Conservation (phyloP, 2,113 vertebrate genomes). For the Callopanchax toddi region DNA sequence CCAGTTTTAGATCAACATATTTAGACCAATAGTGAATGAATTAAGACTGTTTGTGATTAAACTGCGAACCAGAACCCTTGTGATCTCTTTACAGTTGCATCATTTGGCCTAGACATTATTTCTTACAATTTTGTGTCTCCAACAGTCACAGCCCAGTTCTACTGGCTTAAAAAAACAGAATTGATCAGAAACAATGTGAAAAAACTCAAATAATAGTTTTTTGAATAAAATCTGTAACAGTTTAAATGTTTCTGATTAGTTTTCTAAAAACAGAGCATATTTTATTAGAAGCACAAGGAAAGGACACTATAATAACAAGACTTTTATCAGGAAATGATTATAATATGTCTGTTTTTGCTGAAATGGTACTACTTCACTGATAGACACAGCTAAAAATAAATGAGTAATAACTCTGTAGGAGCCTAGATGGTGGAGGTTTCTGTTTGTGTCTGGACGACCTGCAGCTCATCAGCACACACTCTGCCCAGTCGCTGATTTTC, state of each 20-base stretch:
- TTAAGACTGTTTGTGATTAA: no score
- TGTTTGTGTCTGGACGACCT: not conserved
- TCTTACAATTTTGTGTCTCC: no score
- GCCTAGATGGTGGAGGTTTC: not conserved
- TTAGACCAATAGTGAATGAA: no score
- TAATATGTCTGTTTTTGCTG: not conserved
- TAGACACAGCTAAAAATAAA: conserved; percentile 6
- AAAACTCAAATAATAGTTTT: no score
- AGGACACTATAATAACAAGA: not conserved
- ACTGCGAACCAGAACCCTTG: no score
- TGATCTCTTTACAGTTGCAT: no score
- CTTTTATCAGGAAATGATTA: conserved; percentile 1
- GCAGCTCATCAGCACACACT: not conserved
- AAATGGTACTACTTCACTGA: conserved; percentile 1
- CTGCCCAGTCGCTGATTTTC: not conserved
- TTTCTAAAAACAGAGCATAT: not conserved
- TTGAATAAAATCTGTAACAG: not conserved
- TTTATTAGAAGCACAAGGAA: not conserved
- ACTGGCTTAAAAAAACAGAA: no score
- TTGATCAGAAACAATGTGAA: not conserved
- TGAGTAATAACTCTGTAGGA: conserved; percentile 1
- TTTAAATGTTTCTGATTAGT: not conserved
- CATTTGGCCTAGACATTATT: no score
- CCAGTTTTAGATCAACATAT: no score
- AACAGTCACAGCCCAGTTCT: no score